These are phyloP conservation scores for Chlorops oryzae DNA, from an alignment of 1,140 invertebrate genomes.

Conservation along the genomic window DNA sequence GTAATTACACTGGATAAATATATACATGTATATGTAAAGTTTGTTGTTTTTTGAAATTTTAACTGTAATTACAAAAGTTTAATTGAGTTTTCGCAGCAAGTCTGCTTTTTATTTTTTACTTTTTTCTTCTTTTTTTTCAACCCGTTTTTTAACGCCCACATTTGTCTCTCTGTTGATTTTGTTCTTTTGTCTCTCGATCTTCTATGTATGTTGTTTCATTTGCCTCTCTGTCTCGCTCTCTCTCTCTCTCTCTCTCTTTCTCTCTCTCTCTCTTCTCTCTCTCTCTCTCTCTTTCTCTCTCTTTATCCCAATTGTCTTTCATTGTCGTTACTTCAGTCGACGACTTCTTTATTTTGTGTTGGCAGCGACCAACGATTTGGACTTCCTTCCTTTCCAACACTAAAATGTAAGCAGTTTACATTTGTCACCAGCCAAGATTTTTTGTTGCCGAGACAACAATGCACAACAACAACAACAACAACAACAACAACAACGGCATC, in stretches of 20 bases:
- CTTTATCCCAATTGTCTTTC: neutral
- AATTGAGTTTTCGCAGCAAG: slow-evolving; percentile 47
- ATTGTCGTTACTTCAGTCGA: too few relatives aligned
- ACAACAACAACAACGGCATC: too few relatives aligned
- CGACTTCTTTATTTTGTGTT: too few relatives aligned
- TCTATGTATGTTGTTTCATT: slow-evolving; percentile 8
- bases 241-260: neutral
- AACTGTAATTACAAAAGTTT: slow-evolving; percentile 49
- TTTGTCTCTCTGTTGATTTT: slow-evolving; percentile 2
- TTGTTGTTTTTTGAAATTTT: slow-evolving; percentile 47
- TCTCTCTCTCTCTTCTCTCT: neutral
- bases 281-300: neutral
- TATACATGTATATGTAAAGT: too few relatives aligned
- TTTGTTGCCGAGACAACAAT: too few relatives aligned
- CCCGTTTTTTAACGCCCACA: neutral
- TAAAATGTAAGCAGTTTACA: too few relatives aligned
- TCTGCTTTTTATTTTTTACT: slow-evolving; percentile 15
- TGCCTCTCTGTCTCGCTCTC: too few relatives aligned
- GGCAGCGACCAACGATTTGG: too few relatives aligned
- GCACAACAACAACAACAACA: too few relatives aligned
- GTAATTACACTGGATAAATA: slow-evolving; percentile 48
- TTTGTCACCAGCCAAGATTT: too few relatives aligned
- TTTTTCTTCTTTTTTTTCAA: slow-evolving; percentile 7
- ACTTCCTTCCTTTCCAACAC: too few relatives aligned
- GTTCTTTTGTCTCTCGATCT: slow-evolving; percentile 4